Evolutionary conservation across 2,888 invertebrate genomes (phyloP), one percentile per base, ranked within the genome.

Genomic region (Digitonthophagus gazella): DNA sequence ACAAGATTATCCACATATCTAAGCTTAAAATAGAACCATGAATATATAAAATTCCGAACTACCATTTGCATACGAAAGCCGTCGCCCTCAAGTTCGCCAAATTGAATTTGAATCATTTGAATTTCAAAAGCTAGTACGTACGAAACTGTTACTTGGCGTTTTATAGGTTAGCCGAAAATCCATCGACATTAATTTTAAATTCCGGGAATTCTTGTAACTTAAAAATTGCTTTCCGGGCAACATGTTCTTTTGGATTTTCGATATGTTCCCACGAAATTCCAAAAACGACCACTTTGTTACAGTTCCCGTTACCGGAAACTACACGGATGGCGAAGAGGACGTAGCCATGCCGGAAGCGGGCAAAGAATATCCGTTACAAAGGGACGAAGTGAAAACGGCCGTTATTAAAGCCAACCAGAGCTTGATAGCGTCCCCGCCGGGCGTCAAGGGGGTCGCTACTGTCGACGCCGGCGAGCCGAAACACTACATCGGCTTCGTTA

Each of bases 341-440:
- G 78, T 81, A 77, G 78, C 80, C 76, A 73, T 78, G 75, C 74
- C 80, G 76, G 82, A 82, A 76, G 80, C 82, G 76, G 84, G 85
- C 73, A 85, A 83, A 76, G 90, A 90, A 80, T 89, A 88, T 83
- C 89, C 90, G 71, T 82, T 90, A 76, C 90, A 90, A 81, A 84
- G 89, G 74, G 90, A 90, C 81, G 90, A 89, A 82, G 89, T 90
- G 72, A 89, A 90, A 78, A 85, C 86, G 69, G 85, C 86, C 72
- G 84, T 85, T 67, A 84, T 84, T 75, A 86, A 85, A 81, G 86
- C 85, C 72, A 87, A 88, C 75, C 82, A 83, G 71, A 85, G 83
- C 79, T 78, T 80, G 19, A 18, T 61, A 16, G 71, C 73, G 54
- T 74, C 71, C 58, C 71, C 73, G 22, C 69, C 73, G 64, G 69